Conservation (phyloP, 2,113 vertebrate genomes). For the Ursus arctos region DNA sequence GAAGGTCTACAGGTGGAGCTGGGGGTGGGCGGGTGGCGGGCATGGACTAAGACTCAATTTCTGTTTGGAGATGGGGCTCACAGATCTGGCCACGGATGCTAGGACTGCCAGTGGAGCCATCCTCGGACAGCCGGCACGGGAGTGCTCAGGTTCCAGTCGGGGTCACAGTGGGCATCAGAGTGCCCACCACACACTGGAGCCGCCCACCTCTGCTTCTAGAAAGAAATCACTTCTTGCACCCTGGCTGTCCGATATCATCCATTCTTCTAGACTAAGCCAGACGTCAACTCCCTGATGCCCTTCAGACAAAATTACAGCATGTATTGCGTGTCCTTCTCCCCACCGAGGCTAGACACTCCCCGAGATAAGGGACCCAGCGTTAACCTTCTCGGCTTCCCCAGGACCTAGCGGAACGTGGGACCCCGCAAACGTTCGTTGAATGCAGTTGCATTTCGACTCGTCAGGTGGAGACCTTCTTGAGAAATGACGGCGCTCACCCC, state of each 20-base stretch:
- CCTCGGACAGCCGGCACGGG: background rate
- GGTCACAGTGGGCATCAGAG: background rate
- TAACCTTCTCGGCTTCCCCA: background rate
- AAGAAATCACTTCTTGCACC: background rate
- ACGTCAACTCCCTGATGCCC: background rate
- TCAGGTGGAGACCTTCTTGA: background rate
- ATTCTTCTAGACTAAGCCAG: background rate
- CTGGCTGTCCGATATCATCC: background rate
- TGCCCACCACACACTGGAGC: background rate
- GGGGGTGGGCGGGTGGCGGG: background rate
- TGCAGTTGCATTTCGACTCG: background rate
- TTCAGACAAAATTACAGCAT: background rate
- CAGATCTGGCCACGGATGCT: background rate
- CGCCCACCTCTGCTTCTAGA: background rate
- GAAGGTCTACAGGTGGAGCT: background rate
- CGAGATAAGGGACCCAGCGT: background rate
- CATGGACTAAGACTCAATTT: background rate
- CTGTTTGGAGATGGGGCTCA: constrained; percentile 18
- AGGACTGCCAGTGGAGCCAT: background rate
- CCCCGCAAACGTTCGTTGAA: background rate
- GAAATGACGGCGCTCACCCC: too few species aligned
- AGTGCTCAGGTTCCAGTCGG: background rate
- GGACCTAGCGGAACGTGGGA: background rate
- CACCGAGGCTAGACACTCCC: background rate
- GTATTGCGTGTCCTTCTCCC: background rate